Base-by-base conservation (phyloP, 2,797 vertebrate genomes). In the Parauchenoglanis punctatus region DNA sequence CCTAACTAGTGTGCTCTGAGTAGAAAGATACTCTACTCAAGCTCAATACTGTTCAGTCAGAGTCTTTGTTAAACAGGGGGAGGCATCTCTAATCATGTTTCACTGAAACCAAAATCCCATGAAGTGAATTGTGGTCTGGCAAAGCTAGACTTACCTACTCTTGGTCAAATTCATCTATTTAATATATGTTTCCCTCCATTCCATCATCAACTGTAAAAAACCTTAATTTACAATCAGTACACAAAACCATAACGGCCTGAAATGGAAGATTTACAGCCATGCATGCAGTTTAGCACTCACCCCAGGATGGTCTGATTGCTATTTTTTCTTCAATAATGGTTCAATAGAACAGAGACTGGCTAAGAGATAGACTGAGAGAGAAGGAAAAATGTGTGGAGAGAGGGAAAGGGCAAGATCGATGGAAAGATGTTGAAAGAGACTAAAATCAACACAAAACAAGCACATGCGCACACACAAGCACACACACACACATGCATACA, bases 251-350 rank as follows among this genome's bases (percentile, higher is more conserved):
- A 88, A 90, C 84, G 80, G 81, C 52, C 87, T 80, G 65, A 85
- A 40, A 58, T 63, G 75, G 25, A 49, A 73, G 59, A 89, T 88
- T 76, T 88, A 73, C 81, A 70, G 81, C 49, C 59, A 49, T n/a
- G 49, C 49, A n/a, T 83, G 63, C 77, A 44, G 67, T 83, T 67
- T 82, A 81, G 44, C 44, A 61, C 78, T 20, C 11, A 54, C 58
- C 59, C 35, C 49, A 70, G 28, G 87, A 76, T 83, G 78, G 25
- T 56, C 65, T 86, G 78, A 91, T 65, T 77, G 81, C 58, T 72
- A 12, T 52, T 49, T 84, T 88, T 86, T 83, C 86, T 25, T 86
- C 25, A 81, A 65, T 83, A 58, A 65, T 68, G 49, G 58, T 86
- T 63, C 44, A 10, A 23, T 63, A 90, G 78, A 49, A 87, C 40